Evolutionary conservation across 2,797 vertebrate species (phyloP).

Genomic region (Acanthurus leucopareius): DNA sequence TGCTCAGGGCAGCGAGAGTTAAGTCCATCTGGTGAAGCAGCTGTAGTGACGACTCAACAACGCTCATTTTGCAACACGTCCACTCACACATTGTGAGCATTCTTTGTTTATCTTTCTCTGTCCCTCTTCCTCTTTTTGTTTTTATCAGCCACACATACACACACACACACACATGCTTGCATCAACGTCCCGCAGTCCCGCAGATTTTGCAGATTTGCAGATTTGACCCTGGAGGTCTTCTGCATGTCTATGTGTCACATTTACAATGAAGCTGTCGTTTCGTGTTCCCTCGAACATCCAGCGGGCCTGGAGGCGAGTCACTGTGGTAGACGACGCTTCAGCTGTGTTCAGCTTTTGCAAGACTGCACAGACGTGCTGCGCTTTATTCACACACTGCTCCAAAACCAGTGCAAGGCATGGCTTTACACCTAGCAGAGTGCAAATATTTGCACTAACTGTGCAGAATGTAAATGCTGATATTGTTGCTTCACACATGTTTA

Average conservation of each 20-base stretch:
- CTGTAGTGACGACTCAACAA: background rate
- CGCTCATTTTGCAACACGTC: background rate
- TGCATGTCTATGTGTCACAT: conserved; percentile 43
- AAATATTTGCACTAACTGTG: background rate
- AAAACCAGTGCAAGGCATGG: background rate
- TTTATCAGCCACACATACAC: conserved; percentile 2
- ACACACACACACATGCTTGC: background rate
- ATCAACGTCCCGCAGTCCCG: conserved; percentile 28
- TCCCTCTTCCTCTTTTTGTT: background rate
- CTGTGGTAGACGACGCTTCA: conserved; percentile 30
- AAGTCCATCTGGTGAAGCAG: conserved; percentile 17
- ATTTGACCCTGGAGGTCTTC: conserved; percentile 41
- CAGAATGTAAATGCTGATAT: background rate
- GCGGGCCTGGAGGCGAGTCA: conserved; percentile 36
- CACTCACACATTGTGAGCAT: background rate
- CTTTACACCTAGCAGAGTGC: background rate
- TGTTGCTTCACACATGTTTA: background rate
- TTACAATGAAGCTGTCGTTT: conserved; percentile 58
- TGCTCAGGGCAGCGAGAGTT: background rate
- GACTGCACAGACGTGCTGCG: conserved; percentile 49
- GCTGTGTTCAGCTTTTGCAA: conserved; percentile 46
- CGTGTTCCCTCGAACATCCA: conserved; percentile 34
- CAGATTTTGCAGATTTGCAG: conserved; percentile 21
- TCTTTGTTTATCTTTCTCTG: conserved; percentile 2
- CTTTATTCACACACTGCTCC: background rate